A percentile compares a stretch with the other conserved stretches of the same genome.
Evolutionary conservation across 1,140 invertebrate genomes (phyloP).

Genomic region (Maniola jurtina): DNA sequence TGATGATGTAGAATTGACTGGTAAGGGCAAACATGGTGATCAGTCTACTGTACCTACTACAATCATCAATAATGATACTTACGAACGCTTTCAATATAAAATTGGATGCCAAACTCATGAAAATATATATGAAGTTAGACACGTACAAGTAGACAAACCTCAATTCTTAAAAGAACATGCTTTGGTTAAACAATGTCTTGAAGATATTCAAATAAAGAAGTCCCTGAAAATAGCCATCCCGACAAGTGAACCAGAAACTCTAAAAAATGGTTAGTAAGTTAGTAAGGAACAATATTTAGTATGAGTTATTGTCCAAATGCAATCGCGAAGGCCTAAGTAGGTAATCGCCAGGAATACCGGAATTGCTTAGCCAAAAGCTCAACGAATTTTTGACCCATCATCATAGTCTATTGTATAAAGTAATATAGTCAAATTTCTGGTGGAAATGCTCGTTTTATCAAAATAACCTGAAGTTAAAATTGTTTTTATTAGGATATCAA

Average conservation of each 20-base stretch:
- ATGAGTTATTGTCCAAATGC: too few relatives aligned
- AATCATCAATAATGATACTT: not conserved
- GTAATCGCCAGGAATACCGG: too few relatives aligned
- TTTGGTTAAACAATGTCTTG: not conserved
- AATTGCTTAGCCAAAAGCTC: too few relatives aligned
- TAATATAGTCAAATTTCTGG: too few relatives aligned
- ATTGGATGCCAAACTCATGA: not conserved
- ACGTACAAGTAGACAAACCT: not conserved
- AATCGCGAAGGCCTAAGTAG: too few relatives aligned
- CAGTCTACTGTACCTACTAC: not conserved
- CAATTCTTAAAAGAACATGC: not conserved
- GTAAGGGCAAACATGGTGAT: not conserved
- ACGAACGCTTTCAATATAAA: not conserved
- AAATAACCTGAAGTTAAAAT: too few relatives aligned
- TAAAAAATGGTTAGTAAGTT: not conserved
- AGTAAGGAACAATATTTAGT: too few relatives aligned
- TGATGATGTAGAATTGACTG: not conserved
- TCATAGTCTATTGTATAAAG: too few relatives aligned
- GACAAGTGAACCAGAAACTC: not conserved
- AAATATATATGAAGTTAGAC: not conserved
- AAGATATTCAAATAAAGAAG: not conserved
- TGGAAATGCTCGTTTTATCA: too few relatives aligned
- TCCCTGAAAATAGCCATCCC: not conserved
- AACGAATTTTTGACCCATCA: too few relatives aligned
- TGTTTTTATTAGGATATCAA: constrained; percentile 1